A percentile compares a stretch with the other conserved stretches of the same genome.
These are phyloP conservation scores for Harpagifer antarcticus DNA, from an alignment of 2,797 vertebrate species.

Conservation along the genomic window DNA sequence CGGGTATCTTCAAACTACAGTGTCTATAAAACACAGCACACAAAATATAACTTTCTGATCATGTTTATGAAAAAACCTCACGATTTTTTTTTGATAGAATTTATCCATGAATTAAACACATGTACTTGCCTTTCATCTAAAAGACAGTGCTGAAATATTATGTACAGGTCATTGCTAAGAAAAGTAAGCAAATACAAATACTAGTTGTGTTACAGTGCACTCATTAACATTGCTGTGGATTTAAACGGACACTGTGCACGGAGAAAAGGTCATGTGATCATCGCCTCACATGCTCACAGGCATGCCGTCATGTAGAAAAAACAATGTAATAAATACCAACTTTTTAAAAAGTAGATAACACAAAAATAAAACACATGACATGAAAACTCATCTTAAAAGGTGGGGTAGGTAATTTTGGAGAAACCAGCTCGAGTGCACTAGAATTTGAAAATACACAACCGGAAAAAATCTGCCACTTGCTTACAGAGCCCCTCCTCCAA, in stretches of 20 bases:
- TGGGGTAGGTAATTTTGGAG: too few species aligned
- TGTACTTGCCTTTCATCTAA: constrained; percentile 54
- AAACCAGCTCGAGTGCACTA: too few species aligned
- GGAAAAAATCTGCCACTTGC: too few species aligned
- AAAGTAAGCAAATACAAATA: constrained; percentile 75
- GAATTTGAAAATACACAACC: too few species aligned
- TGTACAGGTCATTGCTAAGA: constrained; percentile 73
- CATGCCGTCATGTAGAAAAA: constrained; percentile 64
- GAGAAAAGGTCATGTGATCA: constrained; percentile 36
- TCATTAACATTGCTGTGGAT: constrained; percentile 48
- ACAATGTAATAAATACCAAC: constrained; percentile 66
- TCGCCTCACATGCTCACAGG: constrained; percentile 56
- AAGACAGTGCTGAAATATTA: constrained; percentile 69
- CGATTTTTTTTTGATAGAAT: constrained; percentile 62
- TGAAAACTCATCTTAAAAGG: constrained; percentile 11
- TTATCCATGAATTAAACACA: constrained; percentile 61
- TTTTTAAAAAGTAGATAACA: constrained; percentile 53
- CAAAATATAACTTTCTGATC: constrained; percentile 85
- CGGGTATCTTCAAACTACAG: constrained; percentile 72
- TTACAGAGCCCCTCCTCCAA: too few species aligned
- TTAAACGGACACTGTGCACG: constrained; percentile 55
- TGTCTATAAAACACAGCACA: constrained; percentile 87
- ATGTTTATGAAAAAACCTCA: constrained; percentile 73
- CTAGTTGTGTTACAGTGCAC: constrained; percentile 68
- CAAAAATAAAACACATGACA: constrained; percentile 41